These are phyloP conservation scores for Copsychus sechellarum DNA, from an alignment of 2,113 vertebrate species.

Conservation along the genomic window DNA sequence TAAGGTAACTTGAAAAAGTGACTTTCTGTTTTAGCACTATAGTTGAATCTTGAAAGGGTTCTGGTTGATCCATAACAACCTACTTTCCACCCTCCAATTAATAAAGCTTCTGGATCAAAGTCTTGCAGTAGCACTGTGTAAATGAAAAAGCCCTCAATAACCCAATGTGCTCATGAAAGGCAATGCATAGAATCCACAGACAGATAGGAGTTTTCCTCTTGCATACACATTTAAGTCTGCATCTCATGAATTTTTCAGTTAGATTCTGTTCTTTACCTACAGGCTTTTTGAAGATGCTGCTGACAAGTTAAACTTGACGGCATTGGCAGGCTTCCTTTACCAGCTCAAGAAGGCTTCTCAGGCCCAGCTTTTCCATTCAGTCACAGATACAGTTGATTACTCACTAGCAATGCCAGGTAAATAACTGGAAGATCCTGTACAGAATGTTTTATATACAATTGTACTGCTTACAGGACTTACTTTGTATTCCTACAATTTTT, in stretches of 20 bases:
- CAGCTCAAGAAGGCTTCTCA: slow-evolving; percentile 95
- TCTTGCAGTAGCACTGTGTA: neutral
- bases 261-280: slow-evolving; percentile 24
- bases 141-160: neutral
- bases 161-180: neutral
- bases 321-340: slow-evolving; percentile 89
- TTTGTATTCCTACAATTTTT: neutral
- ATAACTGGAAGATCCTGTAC: neutral
- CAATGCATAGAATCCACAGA: neutral
- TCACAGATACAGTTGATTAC: slow-evolving; percentile 90
- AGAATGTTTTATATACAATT: neutral
- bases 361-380: slow-evolving; percentile 91
- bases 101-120: neutral
- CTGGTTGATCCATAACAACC: neutral
- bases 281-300: slow-evolving; percentile 95
- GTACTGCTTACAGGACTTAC: neutral
- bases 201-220: neutral
- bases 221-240: neutral
- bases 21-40: neutral
- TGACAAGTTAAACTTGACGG: slow-evolving; percentile 88
- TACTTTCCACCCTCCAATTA: neutral
- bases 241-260: slow-evolving; percentile 9
- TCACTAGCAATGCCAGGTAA: slow-evolving; percentile 96
- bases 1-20: neutral
- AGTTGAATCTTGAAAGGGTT: neutral